Conservation (phyloP, 2,113 vertebrate species). For the Nerophis ophidion region DNA sequence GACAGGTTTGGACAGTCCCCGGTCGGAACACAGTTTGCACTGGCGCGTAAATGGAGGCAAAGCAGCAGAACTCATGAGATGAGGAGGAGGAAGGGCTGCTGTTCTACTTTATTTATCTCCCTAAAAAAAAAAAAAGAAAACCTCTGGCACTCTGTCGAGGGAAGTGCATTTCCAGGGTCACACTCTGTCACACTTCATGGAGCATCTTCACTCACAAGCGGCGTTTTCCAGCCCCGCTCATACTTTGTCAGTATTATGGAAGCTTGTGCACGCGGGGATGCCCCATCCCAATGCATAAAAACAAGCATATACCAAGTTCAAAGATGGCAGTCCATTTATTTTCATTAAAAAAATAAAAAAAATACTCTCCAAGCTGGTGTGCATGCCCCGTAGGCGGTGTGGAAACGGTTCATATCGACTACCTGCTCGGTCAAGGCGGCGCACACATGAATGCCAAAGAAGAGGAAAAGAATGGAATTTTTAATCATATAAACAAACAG, state of each 20-base stretch:
- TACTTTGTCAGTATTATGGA: conserved; percentile 3
- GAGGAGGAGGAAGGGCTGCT: not conserved
- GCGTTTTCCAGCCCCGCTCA: not conserved
- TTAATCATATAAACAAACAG: not conserved
- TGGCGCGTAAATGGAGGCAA: conserved; percentile 1
- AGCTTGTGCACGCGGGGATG: not conserved
- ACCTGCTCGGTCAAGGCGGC: not conserved
- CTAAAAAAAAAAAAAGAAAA: conserved; percentile 7
- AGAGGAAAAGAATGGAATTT: conserved; percentile 1
- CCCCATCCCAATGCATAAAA: not conserved
- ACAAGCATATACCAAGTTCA: not conserved
- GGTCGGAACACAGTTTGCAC: conserved; percentile 5
- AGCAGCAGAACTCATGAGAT: conserved; percentile 7
- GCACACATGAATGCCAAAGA: not conserved
- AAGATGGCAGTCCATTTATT: conserved; percentile 6
- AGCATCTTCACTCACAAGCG: not conserved
- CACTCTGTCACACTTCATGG: conserved; percentile 5
- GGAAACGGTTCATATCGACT: not conserved
- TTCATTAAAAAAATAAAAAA: conserved; percentile 1
- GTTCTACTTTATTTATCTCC: conserved; percentile 15
- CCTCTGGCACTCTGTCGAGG: not conserved
- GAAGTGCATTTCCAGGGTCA: conserved; percentile 8
- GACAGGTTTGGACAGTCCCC: not conserved
- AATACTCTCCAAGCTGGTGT: not conserved
- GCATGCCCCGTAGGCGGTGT: not conserved